These are phyloP conservation scores for Brienomyrus brachyistius DNA, from an alignment of 2,113 vertebrate species.

Conservation along the genomic window DNA sequence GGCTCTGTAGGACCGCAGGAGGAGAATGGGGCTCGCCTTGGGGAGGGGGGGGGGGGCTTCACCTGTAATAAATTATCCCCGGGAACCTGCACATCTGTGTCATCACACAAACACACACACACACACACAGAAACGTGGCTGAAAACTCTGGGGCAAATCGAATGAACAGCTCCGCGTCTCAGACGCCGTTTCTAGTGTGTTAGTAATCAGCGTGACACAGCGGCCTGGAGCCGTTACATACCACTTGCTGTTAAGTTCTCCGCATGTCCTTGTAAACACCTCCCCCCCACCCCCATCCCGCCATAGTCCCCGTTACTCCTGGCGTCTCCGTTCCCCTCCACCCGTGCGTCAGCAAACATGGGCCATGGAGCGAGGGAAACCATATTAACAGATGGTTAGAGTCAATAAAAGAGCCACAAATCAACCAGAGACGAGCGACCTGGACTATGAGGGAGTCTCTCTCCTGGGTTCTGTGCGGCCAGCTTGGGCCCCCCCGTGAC, in stretches of 20 bases:
- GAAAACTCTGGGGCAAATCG: not conserved
- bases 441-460: slow-evolving; percentile 51
- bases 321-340: slow-evolving; percentile 14
- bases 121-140: not conserved
- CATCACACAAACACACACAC: slow-evolving; percentile 15
- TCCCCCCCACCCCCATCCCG: not conserved
- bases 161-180: not conserved
- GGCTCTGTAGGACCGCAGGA: slow-evolving; percentile 28
- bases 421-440: slow-evolving; percentile 63
- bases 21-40: slow-evolving; percentile 30
- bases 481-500: slow-evolving; percentile 47
- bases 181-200: not conserved
- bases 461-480: slow-evolving; percentile 50
- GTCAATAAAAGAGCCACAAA: slow-evolving; percentile 72
- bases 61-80: slow-evolving; percentile 40
- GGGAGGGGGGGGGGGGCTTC: slow-evolving; percentile 28
- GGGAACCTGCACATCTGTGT: slow-evolving; percentile 25
- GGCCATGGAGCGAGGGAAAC: slow-evolving; percentile 55
- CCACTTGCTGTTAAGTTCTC: not conserved
- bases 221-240: too few relatives aligned
- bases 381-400: slow-evolving; percentile 73
- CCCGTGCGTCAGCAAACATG: slow-evolving; percentile 56
- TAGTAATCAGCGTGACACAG: not conserved
- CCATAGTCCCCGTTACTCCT: slow-evolving; percentile 33
- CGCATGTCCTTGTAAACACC: not conserved